phyloP scores from a whole-genome alignment of 2,113 vertebrate genomes.

The mouse (Mus musculus) region GRCm39 chr10:31744001-31744500 shows the following conservation, averaged over 20 bases:
- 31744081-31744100: slow-evolving; percentile 74
- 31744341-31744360: slow-evolving; percentile 39
- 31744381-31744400: slow-evolving; percentile 51
- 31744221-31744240: neutral
- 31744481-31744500: slow-evolving; percentile 70
- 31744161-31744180: slow-evolving; percentile 40
- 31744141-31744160: slow-evolving; percentile 32
- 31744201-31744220: slow-evolving; percentile 58
- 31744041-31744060: slow-evolving; percentile 76
- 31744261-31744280: slow-evolving; percentile 35
- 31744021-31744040: slow-evolving; percentile 88
- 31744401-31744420: slow-evolving; percentile 65
- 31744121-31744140: slow-evolving; percentile 30
- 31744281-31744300: neutral
- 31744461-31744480: slow-evolving; percentile 73
- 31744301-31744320: slow-evolving; percentile 51
- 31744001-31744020: slow-evolving; percentile 87
- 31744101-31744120: slow-evolving; percentile 68
- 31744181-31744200: slow-evolving; percentile 37
- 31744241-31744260: slow-evolving; percentile 4
- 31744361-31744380: slow-evolving; percentile 44
- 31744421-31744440: slow-evolving; percentile 24
- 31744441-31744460: slow-evolving; percentile 68
- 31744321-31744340: slow-evolving; percentile 49
- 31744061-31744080: slow-evolving; percentile 56